Evolutionary conservation across 2,113 vertebrate genomes (phyloP).

Genomic region (Rhinopithecus roxellana): DNA sequence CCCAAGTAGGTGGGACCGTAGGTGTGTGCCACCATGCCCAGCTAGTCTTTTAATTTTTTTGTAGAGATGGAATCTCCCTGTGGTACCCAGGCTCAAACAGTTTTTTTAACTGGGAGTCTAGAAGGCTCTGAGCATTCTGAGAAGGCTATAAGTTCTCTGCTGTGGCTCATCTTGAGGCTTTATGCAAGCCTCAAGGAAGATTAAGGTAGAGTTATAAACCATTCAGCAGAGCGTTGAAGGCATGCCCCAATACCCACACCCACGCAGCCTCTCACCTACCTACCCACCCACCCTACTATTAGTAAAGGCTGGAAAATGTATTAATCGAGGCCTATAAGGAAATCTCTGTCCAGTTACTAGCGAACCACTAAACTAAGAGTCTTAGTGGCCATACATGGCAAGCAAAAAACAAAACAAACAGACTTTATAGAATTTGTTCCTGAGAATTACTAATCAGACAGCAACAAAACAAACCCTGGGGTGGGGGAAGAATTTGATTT

Average conservation of each 20-base stretch:
- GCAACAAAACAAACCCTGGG: background rate
- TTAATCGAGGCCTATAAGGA: background rate
- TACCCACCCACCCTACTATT: background rate
- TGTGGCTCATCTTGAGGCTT: background rate
- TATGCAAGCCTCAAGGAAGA: background rate
- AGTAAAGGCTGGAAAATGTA: background rate
- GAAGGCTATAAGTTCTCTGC: background rate
- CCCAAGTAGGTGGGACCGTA: too few species aligned
- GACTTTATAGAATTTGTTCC: background rate
- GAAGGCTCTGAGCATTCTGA: background rate
- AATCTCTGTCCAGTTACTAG: background rate
- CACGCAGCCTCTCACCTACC: background rate
- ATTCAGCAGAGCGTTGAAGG: background rate
- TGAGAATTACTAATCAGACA: background rate
- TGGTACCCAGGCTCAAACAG: too few species aligned
- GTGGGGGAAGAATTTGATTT: background rate
- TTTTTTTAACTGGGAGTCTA: background rate
- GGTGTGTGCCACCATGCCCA: too few species aligned
- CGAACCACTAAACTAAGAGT: background rate
- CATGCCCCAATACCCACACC: background rate
- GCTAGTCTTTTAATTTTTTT: too few species aligned
- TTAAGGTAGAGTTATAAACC: background rate
- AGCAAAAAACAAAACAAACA: background rate
- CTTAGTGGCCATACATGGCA: background rate
- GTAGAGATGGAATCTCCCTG: too few species aligned